phyloP scores from a whole-genome alignment of 2,888 invertebrate species.

The Carpatolechia fugitivella region DNA sequence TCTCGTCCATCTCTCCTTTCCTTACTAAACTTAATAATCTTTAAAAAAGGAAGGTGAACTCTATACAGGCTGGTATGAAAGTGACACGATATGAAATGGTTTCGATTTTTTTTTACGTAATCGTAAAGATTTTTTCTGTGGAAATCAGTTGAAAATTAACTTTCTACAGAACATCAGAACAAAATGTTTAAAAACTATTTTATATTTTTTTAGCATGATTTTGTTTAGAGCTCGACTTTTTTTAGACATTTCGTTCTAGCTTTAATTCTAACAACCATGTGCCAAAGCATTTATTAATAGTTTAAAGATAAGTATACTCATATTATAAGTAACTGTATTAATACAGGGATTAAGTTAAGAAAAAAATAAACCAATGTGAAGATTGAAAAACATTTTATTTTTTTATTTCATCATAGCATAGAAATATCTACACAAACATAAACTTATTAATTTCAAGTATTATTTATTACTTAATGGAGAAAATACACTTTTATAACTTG shows the following conservation, averaged over 20 bases:
- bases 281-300: slow-evolving; percentile 51
- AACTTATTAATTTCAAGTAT: not conserved
- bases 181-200: too few species aligned
- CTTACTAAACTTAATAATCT: slow-evolving; percentile 73
- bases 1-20: slow-evolving; percentile 88
- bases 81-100: too few species aligned
- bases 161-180: too few species aligned
- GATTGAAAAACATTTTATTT: not conserved
- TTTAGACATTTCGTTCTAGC: not conserved
- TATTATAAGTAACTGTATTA: slow-evolving; percentile 5
- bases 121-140: too few species aligned
- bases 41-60: not conserved
- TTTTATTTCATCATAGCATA: not conserved
- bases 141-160: too few species aligned
- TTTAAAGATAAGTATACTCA: slow-evolving; percentile 1
- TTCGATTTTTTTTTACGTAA: too few species aligned
- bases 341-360: slow-evolving; percentile 38
- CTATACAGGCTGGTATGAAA: not conserved
- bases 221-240: not conserved
- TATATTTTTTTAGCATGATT: not conserved
- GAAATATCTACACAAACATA: not conserved
- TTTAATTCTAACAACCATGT: slow-evolving; percentile 21
- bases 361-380: not conserved
- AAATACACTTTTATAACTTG: not conserved
- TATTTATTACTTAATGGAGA: too few species aligned